phyloP scores from a whole-genome alignment of 2,888 invertebrate genomes.

The Drosophila borborema region DNA sequence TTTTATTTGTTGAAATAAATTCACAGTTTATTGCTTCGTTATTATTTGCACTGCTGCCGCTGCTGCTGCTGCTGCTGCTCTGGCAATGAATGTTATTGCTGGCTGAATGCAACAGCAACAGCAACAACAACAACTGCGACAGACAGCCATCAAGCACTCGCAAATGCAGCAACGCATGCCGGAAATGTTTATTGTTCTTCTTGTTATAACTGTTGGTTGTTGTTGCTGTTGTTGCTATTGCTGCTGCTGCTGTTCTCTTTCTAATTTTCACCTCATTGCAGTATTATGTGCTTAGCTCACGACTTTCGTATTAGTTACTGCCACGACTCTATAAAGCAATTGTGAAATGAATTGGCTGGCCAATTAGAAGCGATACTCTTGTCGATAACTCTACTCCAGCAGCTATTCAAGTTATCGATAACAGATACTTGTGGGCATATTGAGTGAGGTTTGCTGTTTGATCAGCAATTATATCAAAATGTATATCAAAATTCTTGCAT shows the following conservation, averaged over 20 bases:
- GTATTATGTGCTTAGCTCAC: constrained; percentile 49
- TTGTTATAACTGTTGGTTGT: constrained; percentile 28
- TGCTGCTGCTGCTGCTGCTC: constrained; percentile 5
- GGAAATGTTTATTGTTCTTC: constrained; percentile 65
- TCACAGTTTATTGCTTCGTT: constrained; percentile 84
- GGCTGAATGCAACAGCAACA: constrained; percentile 14
- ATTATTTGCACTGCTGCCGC: constrained; percentile 67
- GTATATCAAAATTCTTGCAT: neutral
- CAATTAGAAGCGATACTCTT: neutral
- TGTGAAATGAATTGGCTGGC: neutral
- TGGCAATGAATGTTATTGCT: constrained; percentile 18
- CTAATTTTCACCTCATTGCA: constrained; percentile 37
- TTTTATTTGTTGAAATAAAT: constrained; percentile 85
- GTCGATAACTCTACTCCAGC: neutral
- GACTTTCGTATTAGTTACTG: constrained; percentile 53
- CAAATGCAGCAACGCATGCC: constrained; percentile 56
- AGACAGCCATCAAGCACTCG: constrained; percentile 72
- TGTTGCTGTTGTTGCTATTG: constrained; percentile 14
- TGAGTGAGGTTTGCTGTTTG: neutral
- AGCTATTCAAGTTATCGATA: neutral
- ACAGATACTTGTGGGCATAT: neutral
- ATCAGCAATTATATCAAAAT: neutral
- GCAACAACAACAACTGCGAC: constrained; percentile 43
- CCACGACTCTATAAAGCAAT: constrained; percentile 27
- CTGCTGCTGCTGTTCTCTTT: constrained; percentile 27